Conservation (phyloP, 2,888 invertebrate genomes). For the Lumbricus terrestris region DNA sequence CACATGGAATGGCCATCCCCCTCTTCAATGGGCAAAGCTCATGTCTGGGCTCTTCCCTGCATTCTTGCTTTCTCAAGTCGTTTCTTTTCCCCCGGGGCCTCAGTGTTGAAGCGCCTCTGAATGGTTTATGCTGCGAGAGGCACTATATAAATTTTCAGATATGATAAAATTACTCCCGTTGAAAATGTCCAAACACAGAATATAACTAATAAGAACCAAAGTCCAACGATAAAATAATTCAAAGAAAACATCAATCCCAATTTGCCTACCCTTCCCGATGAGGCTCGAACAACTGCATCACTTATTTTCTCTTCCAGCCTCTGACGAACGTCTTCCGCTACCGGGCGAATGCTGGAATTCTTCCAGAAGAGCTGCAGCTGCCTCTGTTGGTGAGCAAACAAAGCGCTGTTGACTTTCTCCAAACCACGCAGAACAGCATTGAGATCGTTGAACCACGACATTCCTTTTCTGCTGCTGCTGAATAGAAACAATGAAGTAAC, state of each 20-base stretch:
- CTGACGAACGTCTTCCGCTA: constrained; percentile 38
- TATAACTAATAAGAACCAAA: background rate
- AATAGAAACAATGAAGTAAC: background rate
- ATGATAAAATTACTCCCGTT: background rate
- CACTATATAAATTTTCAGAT: too few relatives aligned
- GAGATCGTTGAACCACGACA: constrained; percentile 48
- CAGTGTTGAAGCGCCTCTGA: too few relatives aligned
- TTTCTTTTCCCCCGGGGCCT: too few relatives aligned
- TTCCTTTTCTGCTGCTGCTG: constrained; percentile 26
- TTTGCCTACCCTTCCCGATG: background rate
- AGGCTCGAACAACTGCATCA: constrained; percentile 35
- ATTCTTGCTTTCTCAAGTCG: too few relatives aligned
- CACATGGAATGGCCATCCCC: too few relatives aligned
- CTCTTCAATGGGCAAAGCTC: too few relatives aligned
- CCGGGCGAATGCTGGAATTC: constrained; percentile 49
- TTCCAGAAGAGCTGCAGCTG: constrained; percentile 46
- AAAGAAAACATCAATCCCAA: background rate
- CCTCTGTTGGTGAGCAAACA: constrained; percentile 45
- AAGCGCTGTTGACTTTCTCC: constrained; percentile 45
- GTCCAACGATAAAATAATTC: background rate
- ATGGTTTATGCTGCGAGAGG: too few relatives aligned
- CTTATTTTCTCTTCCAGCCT: constrained; percentile 43
- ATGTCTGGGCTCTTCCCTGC: too few relatives aligned
- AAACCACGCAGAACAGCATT: constrained; percentile 50
- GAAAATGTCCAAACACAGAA: background rate